Evolutionary conservation across 2,797 vertebrate genomes (phyloP).

Genomic region (Anguilla megastoma): DNA sequence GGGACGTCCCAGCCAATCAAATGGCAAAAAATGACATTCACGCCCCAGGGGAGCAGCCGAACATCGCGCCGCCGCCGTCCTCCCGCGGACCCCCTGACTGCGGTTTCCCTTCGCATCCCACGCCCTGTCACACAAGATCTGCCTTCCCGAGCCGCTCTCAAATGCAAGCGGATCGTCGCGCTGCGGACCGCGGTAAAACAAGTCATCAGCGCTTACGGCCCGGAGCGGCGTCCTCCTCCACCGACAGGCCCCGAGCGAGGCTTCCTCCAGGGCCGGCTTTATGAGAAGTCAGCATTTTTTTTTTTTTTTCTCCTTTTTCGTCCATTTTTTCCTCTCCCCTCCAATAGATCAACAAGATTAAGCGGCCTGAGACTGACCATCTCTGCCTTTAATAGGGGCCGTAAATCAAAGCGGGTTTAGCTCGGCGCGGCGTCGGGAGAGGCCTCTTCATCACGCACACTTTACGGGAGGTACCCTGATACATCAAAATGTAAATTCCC

Average conservation of each 20-base stretch:
- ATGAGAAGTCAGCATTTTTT: conserved; percentile 43
- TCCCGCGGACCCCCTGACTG: neutral
- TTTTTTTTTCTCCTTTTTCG: conserved; percentile 25
- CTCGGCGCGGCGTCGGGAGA: conserved; percentile 52
- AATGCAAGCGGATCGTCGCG: neutral
- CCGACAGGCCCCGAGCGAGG: too few species aligned
- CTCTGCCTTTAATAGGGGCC: conserved; percentile 69
- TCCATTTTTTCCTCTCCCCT: conserved; percentile 50
- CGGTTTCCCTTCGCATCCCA: neutral
- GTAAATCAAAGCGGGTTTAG: conserved; percentile 65
- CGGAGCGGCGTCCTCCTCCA: neutral
- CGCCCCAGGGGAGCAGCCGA: conserved; percentile 23
- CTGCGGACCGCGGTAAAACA: conserved; percentile 37
- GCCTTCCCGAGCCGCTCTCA: neutral
- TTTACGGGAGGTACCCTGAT: conserved; percentile 50
- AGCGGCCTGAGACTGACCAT: conserved; percentile 68
- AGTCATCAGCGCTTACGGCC: conserved; percentile 40
- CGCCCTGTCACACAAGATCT: conserved; percentile 21
- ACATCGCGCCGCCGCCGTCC: conserved; percentile 35
- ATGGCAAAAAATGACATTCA: conserved; percentile 47
- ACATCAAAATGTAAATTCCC: conserved; percentile 71
- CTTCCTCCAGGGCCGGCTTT: neutral
- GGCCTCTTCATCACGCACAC: conserved; percentile 63
- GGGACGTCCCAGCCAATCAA: conserved; percentile 35
- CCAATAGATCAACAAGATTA: conserved; percentile 69